Percentiles rank a stretch among this genome's conserved stretches.
phyloP scores from a whole-genome alignment of 1,140 invertebrate species.

The Euura saliciscinereae region DNA sequence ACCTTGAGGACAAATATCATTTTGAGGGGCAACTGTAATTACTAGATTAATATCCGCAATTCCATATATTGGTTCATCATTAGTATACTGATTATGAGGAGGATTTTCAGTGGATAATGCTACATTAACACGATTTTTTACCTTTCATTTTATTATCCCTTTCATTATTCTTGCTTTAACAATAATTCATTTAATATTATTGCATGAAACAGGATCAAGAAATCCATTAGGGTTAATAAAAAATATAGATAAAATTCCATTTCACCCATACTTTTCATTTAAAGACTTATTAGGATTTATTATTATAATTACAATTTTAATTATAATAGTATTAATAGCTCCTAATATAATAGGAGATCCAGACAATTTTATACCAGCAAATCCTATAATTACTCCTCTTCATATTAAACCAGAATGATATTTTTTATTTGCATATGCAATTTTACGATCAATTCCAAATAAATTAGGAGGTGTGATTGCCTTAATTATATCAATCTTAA shows the following conservation, averaged over 20 bases:
- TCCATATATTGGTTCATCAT: conserved; percentile 64
- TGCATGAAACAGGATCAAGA: conserved; percentile 67
- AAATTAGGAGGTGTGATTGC: conserved; percentile 75
- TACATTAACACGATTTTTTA: conserved; percentile 73
- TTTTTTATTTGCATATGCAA: conserved; percentile 78
- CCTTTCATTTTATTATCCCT: conserved; percentile 73
- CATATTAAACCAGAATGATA: conserved; percentile 81
- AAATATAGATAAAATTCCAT: conserved; percentile 68
- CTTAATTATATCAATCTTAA: conserved; percentile 67
- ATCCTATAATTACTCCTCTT: conserved; percentile 70
- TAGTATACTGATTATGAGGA: conserved; percentile 72
- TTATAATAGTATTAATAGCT: conserved; percentile 54
- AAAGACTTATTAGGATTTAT: conserved; percentile 67
- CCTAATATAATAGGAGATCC: conserved; percentile 69
- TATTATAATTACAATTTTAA: conserved; percentile 57
- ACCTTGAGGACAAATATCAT: conserved; percentile 76
- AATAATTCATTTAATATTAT: conserved; percentile 66
- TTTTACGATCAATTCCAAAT: conserved; percentile 75
- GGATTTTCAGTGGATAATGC: conserved; percentile 73
- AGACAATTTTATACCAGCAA: conserved; percentile 74
- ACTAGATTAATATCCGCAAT: conserved; percentile 73
- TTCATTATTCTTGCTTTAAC: conserved; percentile 67
- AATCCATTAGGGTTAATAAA: conserved; percentile 66
- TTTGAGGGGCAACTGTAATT: conserved; percentile 76
- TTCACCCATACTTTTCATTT: conserved; percentile 65